Evolutionary conservation across 2,888 invertebrate genomes (phyloP).

Genomic region (Euclidia mi): DNA sequence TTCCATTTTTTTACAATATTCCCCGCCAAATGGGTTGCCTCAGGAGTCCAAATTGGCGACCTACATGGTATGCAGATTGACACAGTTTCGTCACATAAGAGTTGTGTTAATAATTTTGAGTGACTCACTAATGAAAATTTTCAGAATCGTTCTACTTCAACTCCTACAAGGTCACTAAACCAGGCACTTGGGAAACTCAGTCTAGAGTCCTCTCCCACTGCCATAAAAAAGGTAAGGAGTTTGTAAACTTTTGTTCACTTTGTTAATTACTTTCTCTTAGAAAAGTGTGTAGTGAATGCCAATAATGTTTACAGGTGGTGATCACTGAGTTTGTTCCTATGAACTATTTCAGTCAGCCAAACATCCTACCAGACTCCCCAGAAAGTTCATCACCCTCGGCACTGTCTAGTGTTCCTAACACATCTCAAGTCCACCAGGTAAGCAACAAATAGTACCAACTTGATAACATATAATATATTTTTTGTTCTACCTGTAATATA

Average conservation of each 20-base stretch:
- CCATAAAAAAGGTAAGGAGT: conserved; percentile 71
- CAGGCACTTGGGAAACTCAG: conserved; percentile 76
- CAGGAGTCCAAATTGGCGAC: conserved; percentile 96
- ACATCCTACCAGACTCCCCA: conserved; percentile 75
- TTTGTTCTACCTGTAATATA: too few species aligned
- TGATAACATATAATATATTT: too few species aligned
- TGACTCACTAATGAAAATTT: conserved; percentile 48
- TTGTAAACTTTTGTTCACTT: neutral
- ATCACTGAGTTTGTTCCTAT: conserved; percentile 82
- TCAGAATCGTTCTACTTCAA: conserved; percentile 78
- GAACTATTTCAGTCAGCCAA: conserved; percentile 71
- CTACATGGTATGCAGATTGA: conserved; percentile 91
- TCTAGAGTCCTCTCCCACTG: conserved; percentile 76
- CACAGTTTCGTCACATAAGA: conserved; percentile 8
- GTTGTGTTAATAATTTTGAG: conserved; percentile 14
- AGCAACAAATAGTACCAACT: too few species aligned
- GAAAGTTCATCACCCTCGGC: conserved; percentile 73
- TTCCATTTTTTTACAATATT: conserved; percentile 91
- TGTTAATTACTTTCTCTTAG: neutral
- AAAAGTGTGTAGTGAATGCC: neutral
- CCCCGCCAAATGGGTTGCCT: conserved; percentile 93
- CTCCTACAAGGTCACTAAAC: conserved; percentile 72
- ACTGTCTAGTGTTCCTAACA: conserved; percentile 60
- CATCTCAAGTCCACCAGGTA: conserved; percentile 84
- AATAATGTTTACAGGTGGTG: conserved; percentile 62